These are phyloP conservation scores for Dicranocentrus wangi DNA, from an alignment of 2,888 invertebrate species.

Conservation along the genomic window DNA sequence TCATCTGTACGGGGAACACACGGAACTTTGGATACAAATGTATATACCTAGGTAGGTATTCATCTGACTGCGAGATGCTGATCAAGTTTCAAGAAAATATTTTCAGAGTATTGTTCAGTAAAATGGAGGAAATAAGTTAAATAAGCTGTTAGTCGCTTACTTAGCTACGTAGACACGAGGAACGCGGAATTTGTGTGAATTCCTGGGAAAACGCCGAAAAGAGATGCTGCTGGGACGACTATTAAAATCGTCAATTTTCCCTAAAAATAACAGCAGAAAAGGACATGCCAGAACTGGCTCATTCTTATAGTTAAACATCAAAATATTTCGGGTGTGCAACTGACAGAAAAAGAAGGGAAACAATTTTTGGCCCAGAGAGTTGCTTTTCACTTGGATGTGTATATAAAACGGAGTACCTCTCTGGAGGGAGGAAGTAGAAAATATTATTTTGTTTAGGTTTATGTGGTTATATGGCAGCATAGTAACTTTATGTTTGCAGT, in stretches of 20 bases:
- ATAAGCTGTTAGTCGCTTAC: conserved; percentile 27
- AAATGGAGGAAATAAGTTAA: conserved; percentile 3
- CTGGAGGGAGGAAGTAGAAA: no score
- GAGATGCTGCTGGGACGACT: conserved; percentile 19
- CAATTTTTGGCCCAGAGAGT: conserved; percentile 7
- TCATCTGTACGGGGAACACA: no score
- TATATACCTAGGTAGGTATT: no score
- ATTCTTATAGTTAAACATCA: no score
- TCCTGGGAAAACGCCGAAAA: not conserved
- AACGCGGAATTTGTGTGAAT: conserved; percentile 5
- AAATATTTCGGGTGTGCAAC: conserved; percentile 8
- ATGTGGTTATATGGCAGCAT: not conserved
- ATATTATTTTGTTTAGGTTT: not conserved
- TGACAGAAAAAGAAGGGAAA: conserved; percentile 23
- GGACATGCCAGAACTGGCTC: no score
- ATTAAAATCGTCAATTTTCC: conserved; percentile 19
- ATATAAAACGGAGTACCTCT: no score
- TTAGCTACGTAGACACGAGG: no score
- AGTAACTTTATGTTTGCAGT: not conserved
- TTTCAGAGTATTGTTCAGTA: conserved; percentile 3
- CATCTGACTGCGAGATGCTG: no score
- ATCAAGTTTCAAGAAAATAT: conserved; percentile 15
- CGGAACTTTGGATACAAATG: no score
- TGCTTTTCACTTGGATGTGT: not conserved
- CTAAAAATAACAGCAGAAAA: no score